phyloP scores from a whole-genome alignment of 2,888 invertebrate genomes.

The Thera britannica region DNA sequence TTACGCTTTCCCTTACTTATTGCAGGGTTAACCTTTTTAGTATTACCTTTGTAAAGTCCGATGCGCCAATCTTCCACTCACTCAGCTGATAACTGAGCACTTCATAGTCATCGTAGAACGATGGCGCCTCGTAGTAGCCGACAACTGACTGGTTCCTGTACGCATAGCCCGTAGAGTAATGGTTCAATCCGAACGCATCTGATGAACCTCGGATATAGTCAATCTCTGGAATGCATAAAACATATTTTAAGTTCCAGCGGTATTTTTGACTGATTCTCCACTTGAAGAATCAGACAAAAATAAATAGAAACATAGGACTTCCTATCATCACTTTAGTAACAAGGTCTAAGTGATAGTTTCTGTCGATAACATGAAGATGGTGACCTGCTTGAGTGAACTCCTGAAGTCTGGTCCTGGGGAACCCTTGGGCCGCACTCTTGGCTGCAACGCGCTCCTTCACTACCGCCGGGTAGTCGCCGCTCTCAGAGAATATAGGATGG shows the following conservation, averaged over 20 bases:
- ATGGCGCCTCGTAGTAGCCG: slow-evolving; percentile 44
- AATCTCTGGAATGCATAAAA: slow-evolving; percentile 51
- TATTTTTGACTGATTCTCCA: too few relatives aligned
- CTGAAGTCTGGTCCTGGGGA: slow-evolving; percentile 56
- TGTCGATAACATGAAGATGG: not conserved
- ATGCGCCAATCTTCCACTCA: slow-evolving; percentile 47
- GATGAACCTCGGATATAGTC: slow-evolving; percentile 56
- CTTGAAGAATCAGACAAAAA: too few relatives aligned
- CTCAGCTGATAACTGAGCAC: slow-evolving; percentile 36
- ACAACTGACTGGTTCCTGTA: slow-evolving; percentile 53
- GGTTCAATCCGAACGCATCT: slow-evolving; percentile 49
- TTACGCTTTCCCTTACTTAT: too few relatives aligned
- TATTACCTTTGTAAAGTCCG: slow-evolving; percentile 38
- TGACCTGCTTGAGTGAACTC: slow-evolving; percentile 24
- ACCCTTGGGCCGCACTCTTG: slow-evolving; percentile 69
- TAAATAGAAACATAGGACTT: too few relatives aligned
- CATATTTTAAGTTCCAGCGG: too few relatives aligned
- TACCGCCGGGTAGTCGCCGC: slow-evolving; percentile 76
- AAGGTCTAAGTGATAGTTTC: not conserved
- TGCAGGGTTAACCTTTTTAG: too few relatives aligned
- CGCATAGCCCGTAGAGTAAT: slow-evolving; percentile 47
- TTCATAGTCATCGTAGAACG: slow-evolving; percentile 49
- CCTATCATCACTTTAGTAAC: not conserved
- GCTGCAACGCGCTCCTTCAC: slow-evolving; percentile 58
- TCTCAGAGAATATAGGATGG: slow-evolving; percentile 74